Base-by-base conservation (phyloP, 2,797 vertebrate species). In the Ctenosaura bakeri region DNA sequence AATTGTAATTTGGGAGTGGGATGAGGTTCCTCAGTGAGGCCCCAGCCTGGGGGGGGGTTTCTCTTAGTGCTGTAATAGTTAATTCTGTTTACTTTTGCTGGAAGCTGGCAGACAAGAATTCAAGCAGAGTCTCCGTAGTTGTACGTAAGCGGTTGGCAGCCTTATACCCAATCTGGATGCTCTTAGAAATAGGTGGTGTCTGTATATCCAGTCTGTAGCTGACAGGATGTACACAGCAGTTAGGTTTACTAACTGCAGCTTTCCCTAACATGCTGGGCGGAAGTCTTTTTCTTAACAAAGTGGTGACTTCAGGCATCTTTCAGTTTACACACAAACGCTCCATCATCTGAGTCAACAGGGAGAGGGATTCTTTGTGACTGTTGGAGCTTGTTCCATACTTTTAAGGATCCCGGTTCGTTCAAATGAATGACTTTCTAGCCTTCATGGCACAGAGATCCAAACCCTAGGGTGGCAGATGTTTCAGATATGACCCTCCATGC, bases 141-240 rank as follows among this genome's bases (percentile, higher is more conserved):
- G 50, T 88, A 62, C 87, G 90, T 92, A 91, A 92, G 73, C 90
- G 93, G 93, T 94, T 92, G 93, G 91, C 92, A 94, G 95, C 96
- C 96, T 97, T 95, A 96, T 96, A 90, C 94, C 94, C 92, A 42
- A 78, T 88, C 84, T 69, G 96, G 96, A 95, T 94, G 46, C 79
- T 89, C 87, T 92, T 92, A 8, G 64, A 83, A 87, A 13, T 26
- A 29, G 62, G 76, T 81, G 94, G 8, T 76, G 89, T 85, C 86
- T 87, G 91, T 74, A 3, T 84, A 83, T 88, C 89, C 89, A 9
- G 7, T 0, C 95, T 92, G 86, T 66, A 89, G 89, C 91, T 74
- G 79, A 90, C 85, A 20, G 85, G 84, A 88, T 29, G 88, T 87
- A 96, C 87, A 86, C 86, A 86, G 89, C 88, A 94, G 90, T 93